phyloP scores from a whole-genome alignment of 35 echinoderm and acorn worm species.

The Chiridota heheva region DNA sequence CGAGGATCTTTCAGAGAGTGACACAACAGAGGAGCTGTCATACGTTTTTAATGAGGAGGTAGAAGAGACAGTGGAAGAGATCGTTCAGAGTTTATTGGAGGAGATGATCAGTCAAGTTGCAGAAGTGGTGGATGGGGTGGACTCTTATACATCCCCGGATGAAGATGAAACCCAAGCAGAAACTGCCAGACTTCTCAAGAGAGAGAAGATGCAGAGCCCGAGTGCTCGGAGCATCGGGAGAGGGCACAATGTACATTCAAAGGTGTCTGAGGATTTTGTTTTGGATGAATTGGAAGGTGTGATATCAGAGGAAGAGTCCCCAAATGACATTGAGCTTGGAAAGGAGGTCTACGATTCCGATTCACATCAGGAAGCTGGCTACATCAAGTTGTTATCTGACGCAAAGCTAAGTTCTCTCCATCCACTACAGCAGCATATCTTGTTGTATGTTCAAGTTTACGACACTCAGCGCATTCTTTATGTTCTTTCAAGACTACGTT shows the following conservation, averaged over 20 bases:
- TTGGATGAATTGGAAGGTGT: constrained; percentile 86
- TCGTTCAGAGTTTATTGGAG: constrained; percentile 65
- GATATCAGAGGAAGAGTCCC: constrained; percentile 37
- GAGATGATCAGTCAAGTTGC: constrained; percentile 74
- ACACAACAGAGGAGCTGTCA: constrained; percentile 73
- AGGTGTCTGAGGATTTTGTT: constrained; percentile 65
- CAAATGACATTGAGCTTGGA: constrained; percentile 23
- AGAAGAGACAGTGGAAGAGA: constrained; percentile 81
- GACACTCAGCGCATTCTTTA: constrained; percentile 86
- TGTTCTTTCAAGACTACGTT: constrained; percentile 69
- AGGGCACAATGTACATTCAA: neutral
- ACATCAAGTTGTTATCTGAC: constrained; percentile 49
- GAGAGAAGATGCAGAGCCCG: constrained; percentile 18
- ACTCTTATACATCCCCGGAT: neutral
- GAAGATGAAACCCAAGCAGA: neutral
- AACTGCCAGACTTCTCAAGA: neutral
- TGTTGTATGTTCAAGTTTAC: constrained; percentile 91
- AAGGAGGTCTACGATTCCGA: neutral
- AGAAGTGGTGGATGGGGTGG: constrained; percentile 60
- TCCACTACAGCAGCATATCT: constrained; percentile 91
- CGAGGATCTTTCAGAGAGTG: constrained; percentile 69
- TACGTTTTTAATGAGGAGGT: constrained; percentile 97
- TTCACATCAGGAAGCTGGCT: constrained; percentile 21
- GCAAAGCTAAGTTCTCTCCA: constrained; percentile 68
- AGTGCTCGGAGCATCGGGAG: neutral